phyloP scores from a whole-genome alignment of 2,797 vertebrate genomes.

The Simalia tracyae region DNA sequence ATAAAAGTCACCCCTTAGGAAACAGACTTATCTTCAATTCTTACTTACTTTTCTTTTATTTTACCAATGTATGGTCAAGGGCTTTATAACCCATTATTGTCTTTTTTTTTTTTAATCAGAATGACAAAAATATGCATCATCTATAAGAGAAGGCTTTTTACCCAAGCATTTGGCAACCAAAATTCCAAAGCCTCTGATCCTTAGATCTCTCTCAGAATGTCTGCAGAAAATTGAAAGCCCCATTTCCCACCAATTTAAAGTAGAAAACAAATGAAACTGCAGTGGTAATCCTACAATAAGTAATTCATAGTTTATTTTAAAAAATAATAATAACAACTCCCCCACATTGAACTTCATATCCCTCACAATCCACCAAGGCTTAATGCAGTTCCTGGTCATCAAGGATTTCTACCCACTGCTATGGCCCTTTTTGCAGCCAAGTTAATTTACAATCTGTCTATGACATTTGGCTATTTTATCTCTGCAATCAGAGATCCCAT shows the following conservation, averaged over 20 bases:
- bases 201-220: neutral
- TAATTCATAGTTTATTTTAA: neutral
- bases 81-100: neutral
- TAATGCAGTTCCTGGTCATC: neutral
- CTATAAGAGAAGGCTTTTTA: neutral
- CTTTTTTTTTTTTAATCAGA: neutral
- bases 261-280: neutral
- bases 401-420: neutral
- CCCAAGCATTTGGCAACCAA: neutral
- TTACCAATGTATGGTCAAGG: neutral
- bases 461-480: neutral
- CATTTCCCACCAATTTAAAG: neutral
- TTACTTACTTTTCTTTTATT: neutral
- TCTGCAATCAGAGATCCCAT: neutral
- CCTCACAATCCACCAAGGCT: neutral
- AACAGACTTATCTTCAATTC: neutral
- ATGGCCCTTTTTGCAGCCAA: neutral
- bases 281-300: neutral
- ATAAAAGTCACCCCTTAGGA: neutral
- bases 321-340: neutral
- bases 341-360: neutral
- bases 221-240: neutral
- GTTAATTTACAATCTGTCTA: neutral
- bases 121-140: neutral
- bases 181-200: neutral